phyloP scores from a whole-genome alignment of 2,113 vertebrate genomes.

The Pseudorhombus dupliciocellatus region DNA sequence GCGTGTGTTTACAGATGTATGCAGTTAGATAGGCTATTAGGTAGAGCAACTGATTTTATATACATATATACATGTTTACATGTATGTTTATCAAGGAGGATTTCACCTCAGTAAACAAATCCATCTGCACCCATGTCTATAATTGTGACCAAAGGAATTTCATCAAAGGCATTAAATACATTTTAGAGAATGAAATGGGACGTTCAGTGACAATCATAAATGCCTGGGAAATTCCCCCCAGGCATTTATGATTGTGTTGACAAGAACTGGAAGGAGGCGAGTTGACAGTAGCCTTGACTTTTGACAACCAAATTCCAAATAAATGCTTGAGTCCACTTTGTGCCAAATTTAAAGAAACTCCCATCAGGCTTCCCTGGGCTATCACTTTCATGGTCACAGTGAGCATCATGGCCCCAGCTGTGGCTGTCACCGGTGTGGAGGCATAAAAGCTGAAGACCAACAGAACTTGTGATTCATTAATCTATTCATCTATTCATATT shows the following conservation, averaged over 20 bases:
- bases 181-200: too few species aligned
- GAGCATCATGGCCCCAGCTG: background rate
- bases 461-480: background rate
- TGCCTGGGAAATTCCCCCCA: too few species aligned
- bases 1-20: too few species aligned
- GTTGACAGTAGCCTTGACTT: background rate
- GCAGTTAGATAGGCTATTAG: too few species aligned
- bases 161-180: too few species aligned
- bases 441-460: background rate
- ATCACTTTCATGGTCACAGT: background rate
- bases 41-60: too few species aligned
- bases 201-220: too few species aligned
- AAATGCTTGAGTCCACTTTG: background rate
- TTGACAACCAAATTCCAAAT: background rate
- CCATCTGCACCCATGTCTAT: too few species aligned
- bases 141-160: too few species aligned
- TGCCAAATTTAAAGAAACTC: background rate
- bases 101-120: too few species aligned
- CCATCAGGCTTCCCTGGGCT: background rate
- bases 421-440: background rate
- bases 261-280: background rate
- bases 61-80: too few species aligned
- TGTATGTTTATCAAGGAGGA: too few species aligned
- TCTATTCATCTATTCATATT: background rate
- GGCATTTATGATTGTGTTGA: background rate